These are phyloP conservation scores for Myrmophylax atrothorax DNA, from an alignment of 2,113 vertebrate species.

Conservation along the genomic window DNA sequence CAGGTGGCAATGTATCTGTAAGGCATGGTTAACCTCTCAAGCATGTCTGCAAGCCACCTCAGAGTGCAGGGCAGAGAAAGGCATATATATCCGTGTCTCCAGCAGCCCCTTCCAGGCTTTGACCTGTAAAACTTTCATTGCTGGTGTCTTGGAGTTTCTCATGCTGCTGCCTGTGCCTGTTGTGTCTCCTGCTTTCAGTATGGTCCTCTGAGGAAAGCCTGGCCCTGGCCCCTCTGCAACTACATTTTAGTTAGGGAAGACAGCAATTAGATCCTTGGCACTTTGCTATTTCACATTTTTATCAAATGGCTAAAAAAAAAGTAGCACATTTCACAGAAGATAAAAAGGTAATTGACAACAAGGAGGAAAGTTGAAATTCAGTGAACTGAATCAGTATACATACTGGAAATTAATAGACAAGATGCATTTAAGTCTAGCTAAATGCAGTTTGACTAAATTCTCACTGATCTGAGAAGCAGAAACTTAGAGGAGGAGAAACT, in stretches of 20 bases:
- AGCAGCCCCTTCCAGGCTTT: background rate
- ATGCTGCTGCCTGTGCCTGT: background rate
- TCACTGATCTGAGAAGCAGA: background rate
- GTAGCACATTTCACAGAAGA: background rate
- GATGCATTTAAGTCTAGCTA: background rate
- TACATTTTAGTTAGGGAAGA: background rate
- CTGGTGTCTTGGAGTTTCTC: background rate
- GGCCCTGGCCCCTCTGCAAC: background rate
- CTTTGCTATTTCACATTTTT: background rate
- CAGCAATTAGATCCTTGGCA: background rate
- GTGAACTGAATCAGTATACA: background rate
- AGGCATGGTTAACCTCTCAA: background rate
- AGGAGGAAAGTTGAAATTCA: background rate
- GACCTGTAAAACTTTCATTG: background rate
- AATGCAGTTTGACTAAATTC: background rate
- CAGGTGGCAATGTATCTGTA: background rate
- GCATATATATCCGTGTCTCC: background rate
- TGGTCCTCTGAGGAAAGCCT: background rate
- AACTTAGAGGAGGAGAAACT: background rate
- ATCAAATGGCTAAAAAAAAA: background rate
- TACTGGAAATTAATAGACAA: background rate
- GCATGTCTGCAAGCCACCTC: background rate
- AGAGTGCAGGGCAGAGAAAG: background rate
- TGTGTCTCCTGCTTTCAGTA: background rate
- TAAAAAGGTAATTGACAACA: background rate